These are phyloP conservation scores for Nothocercus nigrocapillus DNA, from an alignment of 2,113 vertebrate species.

Conservation along the genomic window DNA sequence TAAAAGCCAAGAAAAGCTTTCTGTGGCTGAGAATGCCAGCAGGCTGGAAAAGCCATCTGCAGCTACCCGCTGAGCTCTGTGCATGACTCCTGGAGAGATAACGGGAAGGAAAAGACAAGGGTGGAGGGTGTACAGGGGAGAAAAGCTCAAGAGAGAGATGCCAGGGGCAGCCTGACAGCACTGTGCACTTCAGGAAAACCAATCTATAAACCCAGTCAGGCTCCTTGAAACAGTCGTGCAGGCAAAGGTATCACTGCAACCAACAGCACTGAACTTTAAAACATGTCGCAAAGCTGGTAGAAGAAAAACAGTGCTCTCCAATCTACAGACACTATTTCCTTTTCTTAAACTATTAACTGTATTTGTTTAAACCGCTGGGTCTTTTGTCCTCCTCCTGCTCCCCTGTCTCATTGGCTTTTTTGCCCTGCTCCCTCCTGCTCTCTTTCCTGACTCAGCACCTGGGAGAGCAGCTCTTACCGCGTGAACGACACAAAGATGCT, in stretches of 20 bases:
- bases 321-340: not conserved
- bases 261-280: not conserved
- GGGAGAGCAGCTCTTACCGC: not conserved
- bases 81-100: not conserved
- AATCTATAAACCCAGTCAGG: not conserved
- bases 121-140: not conserved
- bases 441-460: not conserved
- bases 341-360: not conserved
- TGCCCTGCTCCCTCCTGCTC: not conserved
- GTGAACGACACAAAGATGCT: not conserved
- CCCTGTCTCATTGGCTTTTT: not conserved
- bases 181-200: not conserved
- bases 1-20: not conserved
- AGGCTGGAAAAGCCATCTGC: not conserved
- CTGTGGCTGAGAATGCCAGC: not conserved
- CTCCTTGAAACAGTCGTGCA: not conserved
- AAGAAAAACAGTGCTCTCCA: not conserved
- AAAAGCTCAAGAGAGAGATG: not conserved
- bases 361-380: not conserved
- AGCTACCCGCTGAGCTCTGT: accelerated
- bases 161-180: not conserved
- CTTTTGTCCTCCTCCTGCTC: not conserved
- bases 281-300: not conserved
- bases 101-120: not conserved
- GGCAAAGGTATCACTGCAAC: not conserved